Evolutionary conservation across 2,888 invertebrate genomes (phyloP).

Genomic region (Andrena marginata): DNA sequence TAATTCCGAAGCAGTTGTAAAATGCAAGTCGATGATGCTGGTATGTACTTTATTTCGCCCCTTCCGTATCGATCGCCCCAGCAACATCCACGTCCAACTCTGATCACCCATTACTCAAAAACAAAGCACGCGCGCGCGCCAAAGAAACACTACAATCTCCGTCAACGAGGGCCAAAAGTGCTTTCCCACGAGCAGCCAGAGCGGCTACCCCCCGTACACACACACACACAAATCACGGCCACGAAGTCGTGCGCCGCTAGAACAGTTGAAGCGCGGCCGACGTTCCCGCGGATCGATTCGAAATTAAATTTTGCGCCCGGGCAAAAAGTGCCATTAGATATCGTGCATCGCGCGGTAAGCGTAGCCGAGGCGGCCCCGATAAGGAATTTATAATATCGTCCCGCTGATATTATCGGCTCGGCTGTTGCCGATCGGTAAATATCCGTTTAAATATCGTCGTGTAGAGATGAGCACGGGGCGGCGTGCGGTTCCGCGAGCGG

Average conservation of each 20-base stretch:
- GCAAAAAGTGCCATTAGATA: slow-evolving; percentile 55
- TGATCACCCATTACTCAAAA: no score
- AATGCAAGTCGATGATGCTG: no score
- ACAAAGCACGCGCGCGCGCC: no score
- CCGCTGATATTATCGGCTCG: slow-evolving; percentile 66
- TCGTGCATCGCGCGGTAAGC: slow-evolving; percentile 49
- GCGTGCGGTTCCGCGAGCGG: slow-evolving; percentile 13
- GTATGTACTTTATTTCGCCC: no score
- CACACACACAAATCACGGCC: no score
- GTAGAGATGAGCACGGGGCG: slow-evolving; percentile 62
- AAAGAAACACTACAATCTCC: no score
- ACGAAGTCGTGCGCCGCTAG: background rate
- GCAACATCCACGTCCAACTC: no score
- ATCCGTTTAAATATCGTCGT: slow-evolving; percentile 70
- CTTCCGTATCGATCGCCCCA: no score
- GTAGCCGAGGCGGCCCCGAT: slow-evolving; percentile 47
- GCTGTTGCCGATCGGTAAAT: slow-evolving; percentile 69
- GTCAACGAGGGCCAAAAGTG: no score
- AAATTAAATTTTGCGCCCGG: slow-evolving; percentile 57
- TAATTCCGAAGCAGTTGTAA: no score
- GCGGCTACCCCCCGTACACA: no score
- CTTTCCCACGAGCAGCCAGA: no score
- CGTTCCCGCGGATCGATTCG: slow-evolving; percentile 37
- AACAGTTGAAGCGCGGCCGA: slow-evolving; percentile 21
- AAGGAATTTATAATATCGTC: slow-evolving; percentile 71